Evolutionary conservation across 2,113 vertebrate genomes (phyloP).

Genomic region (Pontoporia blainvillei): DNA sequence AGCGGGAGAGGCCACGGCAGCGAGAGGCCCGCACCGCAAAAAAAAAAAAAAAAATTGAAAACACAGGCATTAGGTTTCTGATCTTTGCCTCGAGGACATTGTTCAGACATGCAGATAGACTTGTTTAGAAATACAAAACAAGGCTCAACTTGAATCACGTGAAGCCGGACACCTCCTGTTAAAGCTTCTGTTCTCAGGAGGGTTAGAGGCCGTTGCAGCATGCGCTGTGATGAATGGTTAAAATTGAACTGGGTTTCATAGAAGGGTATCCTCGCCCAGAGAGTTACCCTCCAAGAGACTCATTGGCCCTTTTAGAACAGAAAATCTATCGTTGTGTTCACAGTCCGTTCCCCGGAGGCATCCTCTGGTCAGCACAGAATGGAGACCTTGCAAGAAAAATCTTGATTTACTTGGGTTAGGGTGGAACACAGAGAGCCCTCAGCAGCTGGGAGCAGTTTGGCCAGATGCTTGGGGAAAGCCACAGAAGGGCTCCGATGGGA

Average conservation of each 20-base stretch:
- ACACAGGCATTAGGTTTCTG: background rate
- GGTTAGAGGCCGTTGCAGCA: background rate
- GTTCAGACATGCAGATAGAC: background rate
- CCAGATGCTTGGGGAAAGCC: background rate
- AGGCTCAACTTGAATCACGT: background rate
- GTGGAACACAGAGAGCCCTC: rapidly evolving
- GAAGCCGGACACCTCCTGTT: background rate
- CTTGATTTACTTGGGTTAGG: rapidly evolving
- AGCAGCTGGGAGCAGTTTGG: background rate
- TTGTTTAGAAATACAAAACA: constrained; percentile 13
- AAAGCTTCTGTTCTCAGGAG: background rate
- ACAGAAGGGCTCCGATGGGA: background rate
- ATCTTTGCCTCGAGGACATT: background rate
- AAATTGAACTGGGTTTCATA: background rate
- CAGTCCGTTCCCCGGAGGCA: background rate
- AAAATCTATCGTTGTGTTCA: background rate
- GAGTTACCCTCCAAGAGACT: background rate
- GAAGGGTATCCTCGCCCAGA: background rate
- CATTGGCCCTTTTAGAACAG: background rate
- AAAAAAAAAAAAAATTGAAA: background rate
- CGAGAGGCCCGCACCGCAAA: too few relatives aligned
- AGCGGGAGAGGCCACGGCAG: too few relatives aligned
- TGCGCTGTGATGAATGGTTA: background rate
- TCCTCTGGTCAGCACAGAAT: background rate
- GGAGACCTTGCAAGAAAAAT: background rate